A percentile compares a stretch with the other conserved stretches of the same genome.
Conservation (phyloP, 1,140 invertebrate genomes). For the Sinella curviseta region DNA sequence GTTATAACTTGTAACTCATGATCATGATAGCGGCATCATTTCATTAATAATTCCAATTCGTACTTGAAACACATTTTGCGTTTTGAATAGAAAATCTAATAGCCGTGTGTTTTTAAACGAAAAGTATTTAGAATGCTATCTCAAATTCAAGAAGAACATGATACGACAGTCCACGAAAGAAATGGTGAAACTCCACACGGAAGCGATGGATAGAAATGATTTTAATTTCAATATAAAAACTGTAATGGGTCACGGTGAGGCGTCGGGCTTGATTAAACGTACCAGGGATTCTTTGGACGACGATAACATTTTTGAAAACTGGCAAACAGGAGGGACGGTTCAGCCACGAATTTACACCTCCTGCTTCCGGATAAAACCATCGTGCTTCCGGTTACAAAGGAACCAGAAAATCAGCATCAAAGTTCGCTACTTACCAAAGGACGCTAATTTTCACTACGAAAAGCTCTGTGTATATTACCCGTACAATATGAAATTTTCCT, state of each 20-base stretch:
- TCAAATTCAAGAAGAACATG: not conserved
- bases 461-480: constrained; percentile 39
- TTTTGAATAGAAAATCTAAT: no score
- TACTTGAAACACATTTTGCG: no score
- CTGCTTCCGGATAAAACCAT: constrained; percentile 32
- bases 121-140: not conserved
- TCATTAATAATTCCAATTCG: not conserved
- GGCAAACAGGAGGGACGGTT: not conserved
- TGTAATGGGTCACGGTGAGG: not conserved
- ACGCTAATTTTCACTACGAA: constrained; percentile 29
- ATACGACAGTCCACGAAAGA: not conserved
- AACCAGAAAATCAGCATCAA: constrained; percentile 37
- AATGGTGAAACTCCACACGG: not conserved
- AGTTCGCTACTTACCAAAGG: constrained; percentile 31
- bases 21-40: not conserved
- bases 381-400: constrained; percentile 35
- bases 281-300: not conserved
- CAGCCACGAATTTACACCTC: not conserved
- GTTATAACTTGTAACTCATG: no score
- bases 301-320: not conserved
- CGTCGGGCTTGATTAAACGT: not conserved
- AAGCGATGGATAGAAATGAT: not conserved
- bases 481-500: no score
- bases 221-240: not conserved
- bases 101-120: no score